Evolutionary conservation across 2,797 vertebrate genomes (phyloP).

Genomic region (Tenualosa thibaudeaui): DNA sequence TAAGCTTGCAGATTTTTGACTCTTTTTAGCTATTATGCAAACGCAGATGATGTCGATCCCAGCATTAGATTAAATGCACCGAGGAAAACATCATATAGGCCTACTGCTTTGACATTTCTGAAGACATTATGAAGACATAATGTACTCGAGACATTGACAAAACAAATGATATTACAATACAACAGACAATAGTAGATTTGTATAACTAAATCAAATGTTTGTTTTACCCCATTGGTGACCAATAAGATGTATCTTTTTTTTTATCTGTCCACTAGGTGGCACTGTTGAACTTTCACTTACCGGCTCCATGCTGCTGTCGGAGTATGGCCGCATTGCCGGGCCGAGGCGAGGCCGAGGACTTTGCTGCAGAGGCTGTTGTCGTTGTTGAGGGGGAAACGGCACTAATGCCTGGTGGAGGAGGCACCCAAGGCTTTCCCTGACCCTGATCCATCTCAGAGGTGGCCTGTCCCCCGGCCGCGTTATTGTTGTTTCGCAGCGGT

Average conservation of each 20-base stretch:
- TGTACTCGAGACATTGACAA: too few species aligned
- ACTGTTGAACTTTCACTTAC: constrained; percentile 75
- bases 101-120: too few species aligned
- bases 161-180: background rate
- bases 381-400: constrained; percentile 60
- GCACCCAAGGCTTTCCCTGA: constrained; percentile 63
- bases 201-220: background rate
- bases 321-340: constrained; percentile 77
- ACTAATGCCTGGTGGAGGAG: constrained; percentile 58
- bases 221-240: background rate
- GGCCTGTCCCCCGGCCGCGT: constrained; percentile 58
- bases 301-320: constrained; percentile 80
- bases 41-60: too few species aligned
- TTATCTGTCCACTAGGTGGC: constrained; percentile 51
- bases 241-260: background rate
- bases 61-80: too few species aligned
- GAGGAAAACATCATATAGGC: too few species aligned
- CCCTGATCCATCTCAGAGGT: constrained; percentile 64
- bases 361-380: constrained; percentile 59
- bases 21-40: too few species aligned
- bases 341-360: constrained; percentile 78
- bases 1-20: too few species aligned
- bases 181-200: background rate
- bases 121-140: too few species aligned
- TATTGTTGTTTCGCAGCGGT: constrained; percentile 73